A percentile compares a stretch with the other conserved stretches of the same genome.
Evolutionary conservation across 2,797 vertebrate species (phyloP).

Genomic region (Otolemur crassicaudatus): DNA sequence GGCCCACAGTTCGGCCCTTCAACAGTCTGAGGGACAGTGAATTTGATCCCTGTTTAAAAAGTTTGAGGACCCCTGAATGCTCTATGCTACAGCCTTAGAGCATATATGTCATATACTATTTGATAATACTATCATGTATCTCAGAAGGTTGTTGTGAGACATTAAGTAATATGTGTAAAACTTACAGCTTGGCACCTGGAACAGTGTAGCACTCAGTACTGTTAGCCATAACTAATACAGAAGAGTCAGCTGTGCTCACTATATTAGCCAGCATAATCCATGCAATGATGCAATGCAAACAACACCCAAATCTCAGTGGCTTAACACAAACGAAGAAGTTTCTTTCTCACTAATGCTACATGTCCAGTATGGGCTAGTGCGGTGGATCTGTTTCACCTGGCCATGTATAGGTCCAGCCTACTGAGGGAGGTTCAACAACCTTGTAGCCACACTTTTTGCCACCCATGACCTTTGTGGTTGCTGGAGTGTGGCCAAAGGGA

Average conservation of each 20-base stretch:
- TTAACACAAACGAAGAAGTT: neutral
- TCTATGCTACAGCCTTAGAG: neutral
- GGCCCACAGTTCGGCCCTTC: no score
- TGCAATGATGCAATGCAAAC: neutral
- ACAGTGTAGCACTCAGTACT: neutral
- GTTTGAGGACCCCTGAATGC: no score
- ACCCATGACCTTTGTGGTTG: conserved; percentile 29
- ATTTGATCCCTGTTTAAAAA: no score
- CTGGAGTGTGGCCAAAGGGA: neutral
- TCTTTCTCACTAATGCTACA: conserved; percentile 13
- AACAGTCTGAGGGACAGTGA: no score
- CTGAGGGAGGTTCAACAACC: neutral
- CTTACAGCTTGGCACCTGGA: neutral
- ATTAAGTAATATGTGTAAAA: neutral
- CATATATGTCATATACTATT: neutral
- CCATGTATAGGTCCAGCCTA: neutral
- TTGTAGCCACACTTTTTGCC: neutral
- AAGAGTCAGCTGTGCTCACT: neutral
- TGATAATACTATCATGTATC: neutral
- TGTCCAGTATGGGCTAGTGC: neutral
- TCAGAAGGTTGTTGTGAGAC: neutral
- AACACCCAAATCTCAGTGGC: neutral
- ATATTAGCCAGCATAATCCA: neutral
- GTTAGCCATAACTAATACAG: conserved; percentile 4
- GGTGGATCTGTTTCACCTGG: neutral